Conservation (phyloP, 2,888 invertebrate species). For the Drosophila picticornis region DNA sequence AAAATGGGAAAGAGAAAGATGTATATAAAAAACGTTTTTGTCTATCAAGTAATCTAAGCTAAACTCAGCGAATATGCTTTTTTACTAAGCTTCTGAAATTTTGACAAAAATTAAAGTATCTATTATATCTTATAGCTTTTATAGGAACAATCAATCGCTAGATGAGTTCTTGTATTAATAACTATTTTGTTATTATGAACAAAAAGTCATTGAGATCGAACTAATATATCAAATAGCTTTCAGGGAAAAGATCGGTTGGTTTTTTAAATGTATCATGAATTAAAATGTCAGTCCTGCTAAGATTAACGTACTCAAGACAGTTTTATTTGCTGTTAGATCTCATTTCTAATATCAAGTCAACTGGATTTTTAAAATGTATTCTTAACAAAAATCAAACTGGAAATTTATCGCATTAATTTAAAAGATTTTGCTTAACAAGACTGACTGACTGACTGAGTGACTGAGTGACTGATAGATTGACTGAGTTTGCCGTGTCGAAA, state of each 20-base stretch:
- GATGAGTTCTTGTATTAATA: not conserved
- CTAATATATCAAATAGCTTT: not conserved
- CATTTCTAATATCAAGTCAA: not conserved
- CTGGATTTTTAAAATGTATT: not conserved
- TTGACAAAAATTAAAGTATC: too few relatives aligned
- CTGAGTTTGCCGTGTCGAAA: conserved; percentile 58
- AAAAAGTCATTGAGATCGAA: not conserved
- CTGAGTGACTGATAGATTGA: not conserved
- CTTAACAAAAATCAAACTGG: not conserved
- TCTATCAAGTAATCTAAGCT: too few relatives aligned
- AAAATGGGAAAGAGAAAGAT: not conserved
- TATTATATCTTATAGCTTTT: too few relatives aligned
- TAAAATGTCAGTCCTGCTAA: not conserved
- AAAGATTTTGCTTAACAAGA: not conserved
- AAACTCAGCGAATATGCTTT: too few relatives aligned
- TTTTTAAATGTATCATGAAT: not conserved
- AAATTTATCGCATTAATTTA: not conserved
- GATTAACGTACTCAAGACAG: not conserved
- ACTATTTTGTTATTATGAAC: not conserved
- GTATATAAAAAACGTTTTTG: not conserved
- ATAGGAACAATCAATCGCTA: too few relatives aligned
- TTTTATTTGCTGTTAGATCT: not conserved
- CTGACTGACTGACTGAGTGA: not conserved
- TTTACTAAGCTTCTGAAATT: too few relatives aligned
- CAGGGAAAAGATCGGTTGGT: not conserved